Conservation (phyloP, 2,113 vertebrate species). For the Clupea harengus region DNA sequence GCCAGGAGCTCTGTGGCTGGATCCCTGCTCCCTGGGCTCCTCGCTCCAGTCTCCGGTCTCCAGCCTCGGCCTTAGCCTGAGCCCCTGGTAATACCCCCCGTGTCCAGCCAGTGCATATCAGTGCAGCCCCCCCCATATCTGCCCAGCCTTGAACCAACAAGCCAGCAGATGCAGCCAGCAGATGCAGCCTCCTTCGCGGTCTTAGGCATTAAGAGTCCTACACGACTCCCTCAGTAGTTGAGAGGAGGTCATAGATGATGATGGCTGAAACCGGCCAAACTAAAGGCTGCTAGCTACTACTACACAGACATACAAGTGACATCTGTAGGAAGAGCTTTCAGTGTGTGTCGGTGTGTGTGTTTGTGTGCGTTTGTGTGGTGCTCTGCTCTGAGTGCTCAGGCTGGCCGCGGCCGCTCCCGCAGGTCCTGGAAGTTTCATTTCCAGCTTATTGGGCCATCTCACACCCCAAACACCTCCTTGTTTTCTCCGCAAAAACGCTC, state of each 20-base stretch:
- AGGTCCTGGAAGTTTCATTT: conserved; percentile 67
- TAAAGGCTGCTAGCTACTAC: too few relatives aligned
- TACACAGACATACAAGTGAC: too few relatives aligned
- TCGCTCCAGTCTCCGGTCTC: neutral
- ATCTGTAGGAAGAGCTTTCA: too few relatives aligned
- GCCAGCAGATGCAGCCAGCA: too few relatives aligned
- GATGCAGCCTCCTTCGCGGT: neutral
- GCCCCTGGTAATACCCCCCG: conserved; percentile 43
- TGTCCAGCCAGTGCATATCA: neutral
- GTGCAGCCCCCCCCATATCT: conserved; percentile 45
- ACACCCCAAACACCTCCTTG: conserved; percentile 59
- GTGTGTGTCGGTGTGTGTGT: neutral
- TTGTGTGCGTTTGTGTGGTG: neutral
- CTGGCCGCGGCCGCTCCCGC: conserved; percentile 53
- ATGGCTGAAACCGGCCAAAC: neutral
- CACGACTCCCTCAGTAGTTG: neutral
- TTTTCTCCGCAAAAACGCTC: conserved; percentile 66
- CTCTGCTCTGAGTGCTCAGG: conserved; percentile 27
- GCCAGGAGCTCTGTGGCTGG: conserved; percentile 68
- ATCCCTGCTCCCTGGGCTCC: conserved; percentile 74
- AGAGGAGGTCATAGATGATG: neutral
- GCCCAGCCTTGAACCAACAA: too few relatives aligned
- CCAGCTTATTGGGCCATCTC: conserved; percentile 67
- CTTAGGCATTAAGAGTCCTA: neutral
- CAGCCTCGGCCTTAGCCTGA: neutral